Conservation (phyloP, 2,797 vertebrate species). For the Anomalospiza imberbis region DNA sequence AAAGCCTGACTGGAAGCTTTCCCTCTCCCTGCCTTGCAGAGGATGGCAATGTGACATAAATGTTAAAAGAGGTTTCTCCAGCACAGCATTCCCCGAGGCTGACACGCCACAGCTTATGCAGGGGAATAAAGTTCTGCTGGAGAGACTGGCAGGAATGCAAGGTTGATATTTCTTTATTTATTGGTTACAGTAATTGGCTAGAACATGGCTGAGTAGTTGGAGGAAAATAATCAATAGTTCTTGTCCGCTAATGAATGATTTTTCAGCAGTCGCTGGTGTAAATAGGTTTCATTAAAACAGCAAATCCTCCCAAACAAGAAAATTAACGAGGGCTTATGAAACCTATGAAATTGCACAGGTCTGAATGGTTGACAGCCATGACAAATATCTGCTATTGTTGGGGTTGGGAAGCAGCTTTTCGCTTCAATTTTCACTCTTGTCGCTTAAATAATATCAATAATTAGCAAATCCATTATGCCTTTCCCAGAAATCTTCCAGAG, state of each 20-base stretch:
- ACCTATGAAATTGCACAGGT: slow-evolving; percentile 25
- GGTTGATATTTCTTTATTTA: slow-evolving; percentile 55
- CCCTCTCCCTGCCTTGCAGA: background rate
- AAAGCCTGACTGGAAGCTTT: background rate
- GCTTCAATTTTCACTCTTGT: slow-evolving; percentile 37
- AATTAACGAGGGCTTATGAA: slow-evolving; percentile 50
- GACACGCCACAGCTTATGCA: background rate
- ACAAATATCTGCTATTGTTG: slow-evolving; percentile 52
- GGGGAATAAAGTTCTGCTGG: slow-evolving; percentile 10
- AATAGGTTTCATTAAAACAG: slow-evolving; percentile 63
- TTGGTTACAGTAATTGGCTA: slow-evolving; percentile 61
- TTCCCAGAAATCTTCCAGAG: background rate
- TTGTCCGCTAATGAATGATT: slow-evolving; percentile 64
- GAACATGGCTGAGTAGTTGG: slow-evolving; percentile 44
- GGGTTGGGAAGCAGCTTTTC: slow-evolving; percentile 52
- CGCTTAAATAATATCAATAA: slow-evolving; percentile 18
- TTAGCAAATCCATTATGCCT: slow-evolving; percentile 15
- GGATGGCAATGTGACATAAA: background rate
- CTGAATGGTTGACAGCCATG: slow-evolving; percentile 39
- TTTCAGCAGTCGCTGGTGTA: slow-evolving; percentile 40
- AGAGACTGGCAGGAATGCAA: slow-evolving; percentile 20
- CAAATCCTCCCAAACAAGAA: slow-evolving; percentile 53
- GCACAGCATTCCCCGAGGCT: background rate
- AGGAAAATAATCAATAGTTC: slow-evolving; percentile 67
- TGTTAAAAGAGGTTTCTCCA: background rate